Evolutionary conservation across 2,113 vertebrate genomes (phyloP).

Genomic region (Nycticryphes semicollaris): DNA sequence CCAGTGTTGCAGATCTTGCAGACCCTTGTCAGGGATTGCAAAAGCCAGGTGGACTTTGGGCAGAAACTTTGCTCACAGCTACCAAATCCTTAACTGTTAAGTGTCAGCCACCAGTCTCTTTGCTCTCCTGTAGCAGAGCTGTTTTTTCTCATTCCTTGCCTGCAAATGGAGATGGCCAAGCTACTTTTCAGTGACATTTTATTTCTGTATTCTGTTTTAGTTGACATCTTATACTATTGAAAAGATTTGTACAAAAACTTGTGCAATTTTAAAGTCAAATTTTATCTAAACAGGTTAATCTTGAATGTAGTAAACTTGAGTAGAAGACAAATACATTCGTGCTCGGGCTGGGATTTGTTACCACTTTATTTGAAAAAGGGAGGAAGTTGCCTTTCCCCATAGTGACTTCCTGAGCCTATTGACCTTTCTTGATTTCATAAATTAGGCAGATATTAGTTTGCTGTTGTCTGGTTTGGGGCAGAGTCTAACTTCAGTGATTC

Average conservation of each 20-base stretch:
- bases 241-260: not conserved
- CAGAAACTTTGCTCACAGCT: not conserved
- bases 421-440: not conserved
- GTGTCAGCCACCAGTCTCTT: not conserved
- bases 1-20: not conserved
- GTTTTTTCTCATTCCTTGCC: not conserved
- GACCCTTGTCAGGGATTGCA: not conserved
- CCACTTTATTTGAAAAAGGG: not conserved
- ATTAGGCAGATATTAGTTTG: not conserved
- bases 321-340: not conserved
- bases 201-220: not conserved
- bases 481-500: not conserved
- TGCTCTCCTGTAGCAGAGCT: not conserved
- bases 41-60: constrained; percentile 12
- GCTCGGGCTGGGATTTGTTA: not conserved
- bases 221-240: not conserved
- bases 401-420: not conserved
- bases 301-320: not conserved
- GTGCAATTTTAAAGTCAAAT: not conserved
- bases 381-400: not conserved
- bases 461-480: not conserved
- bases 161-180: not conserved
- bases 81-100: not conserved
- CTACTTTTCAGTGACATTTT: not conserved
- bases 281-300: not conserved